These are phyloP conservation scores for Laterallus jamaicensis DNA, from an alignment of 2,113 vertebrate species.

Conservation along the genomic window DNA sequence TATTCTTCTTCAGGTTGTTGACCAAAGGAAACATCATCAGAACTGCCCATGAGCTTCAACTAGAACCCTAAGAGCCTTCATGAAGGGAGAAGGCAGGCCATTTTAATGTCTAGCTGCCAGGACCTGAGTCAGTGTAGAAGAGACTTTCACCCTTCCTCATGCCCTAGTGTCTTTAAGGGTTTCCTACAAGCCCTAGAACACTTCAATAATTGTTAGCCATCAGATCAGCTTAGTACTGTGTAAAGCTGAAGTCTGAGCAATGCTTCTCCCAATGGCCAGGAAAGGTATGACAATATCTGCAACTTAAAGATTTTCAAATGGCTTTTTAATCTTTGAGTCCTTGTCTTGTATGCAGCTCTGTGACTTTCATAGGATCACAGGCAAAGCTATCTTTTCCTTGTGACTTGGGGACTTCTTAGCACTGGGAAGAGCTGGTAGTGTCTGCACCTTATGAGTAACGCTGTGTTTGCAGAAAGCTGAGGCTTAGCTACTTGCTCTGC, in stretches of 20 bases:
- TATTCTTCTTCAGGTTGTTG: neutral
- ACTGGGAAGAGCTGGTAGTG: neutral
- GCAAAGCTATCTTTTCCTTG: neutral
- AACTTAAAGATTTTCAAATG: neutral
- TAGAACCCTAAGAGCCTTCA: neutral
- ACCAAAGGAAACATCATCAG: neutral
- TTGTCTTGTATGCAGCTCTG: neutral
- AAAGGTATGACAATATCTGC: neutral
- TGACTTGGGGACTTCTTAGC: neutral
- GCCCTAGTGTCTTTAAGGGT: neutral
- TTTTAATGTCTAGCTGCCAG: neutral
- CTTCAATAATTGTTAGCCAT: neutral
- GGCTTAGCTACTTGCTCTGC: neutral
- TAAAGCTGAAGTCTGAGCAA: neutral
- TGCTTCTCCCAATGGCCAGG: neutral
- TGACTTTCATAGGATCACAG: neutral
- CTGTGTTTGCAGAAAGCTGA: neutral
- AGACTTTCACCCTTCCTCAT: neutral
- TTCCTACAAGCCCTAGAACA: neutral
- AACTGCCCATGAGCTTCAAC: rapidly evolving
- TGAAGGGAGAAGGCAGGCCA: neutral
- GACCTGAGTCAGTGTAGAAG: neutral
- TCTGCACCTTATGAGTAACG: neutral
- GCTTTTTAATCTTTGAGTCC: neutral
- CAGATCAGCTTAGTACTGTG: neutral